A percentile compares a stretch with the other conserved stretches of the same genome.
phyloP scores from a whole-genome alignment of 2,797 vertebrate genomes.

The Apogon talboti region DNA sequence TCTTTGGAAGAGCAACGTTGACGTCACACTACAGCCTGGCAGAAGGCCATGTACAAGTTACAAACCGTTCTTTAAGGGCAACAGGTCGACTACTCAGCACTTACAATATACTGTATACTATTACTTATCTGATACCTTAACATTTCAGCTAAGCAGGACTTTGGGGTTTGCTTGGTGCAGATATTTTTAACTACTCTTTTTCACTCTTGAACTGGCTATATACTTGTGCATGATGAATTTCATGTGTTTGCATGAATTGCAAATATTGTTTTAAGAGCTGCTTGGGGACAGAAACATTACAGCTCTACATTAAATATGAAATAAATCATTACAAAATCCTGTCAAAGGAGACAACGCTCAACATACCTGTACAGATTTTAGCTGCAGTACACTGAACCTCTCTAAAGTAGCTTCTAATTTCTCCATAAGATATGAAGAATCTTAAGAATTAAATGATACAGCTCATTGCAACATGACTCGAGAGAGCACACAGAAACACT shows the following conservation, averaged over 20 bases:
- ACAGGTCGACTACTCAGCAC: too few relatives aligned
- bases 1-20: slow-evolving; percentile 43
- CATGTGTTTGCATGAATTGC: too few relatives aligned
- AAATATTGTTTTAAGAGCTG: neutral
- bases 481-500: slow-evolving; percentile 38
- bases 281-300: neutral
- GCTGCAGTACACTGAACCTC: slow-evolving; percentile 20
- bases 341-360: neutral
- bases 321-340: neutral
- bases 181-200: neutral
- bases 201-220: neutral
- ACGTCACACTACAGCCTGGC: slow-evolving; percentile 33
- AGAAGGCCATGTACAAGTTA: slow-evolving; percentile 33
- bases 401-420: slow-evolving; percentile 31
- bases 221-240: too few relatives aligned
- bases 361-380: slow-evolving; percentile 16
- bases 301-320: slow-evolving; percentile 1
- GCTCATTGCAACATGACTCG: slow-evolving; percentile 61
- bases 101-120: neutral
- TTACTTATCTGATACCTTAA: neutral
- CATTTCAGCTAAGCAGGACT: neutral
- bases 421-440: slow-evolving; percentile 54
- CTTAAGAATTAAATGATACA: slow-evolving; percentile 31
- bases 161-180: neutral
- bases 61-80: slow-evolving; percentile 25